Evolutionary conservation across 1,140 invertebrate genomes (phyloP), one percentile per base, ranked within the genome.

Genomic region (Drosophila mayri): DNA sequence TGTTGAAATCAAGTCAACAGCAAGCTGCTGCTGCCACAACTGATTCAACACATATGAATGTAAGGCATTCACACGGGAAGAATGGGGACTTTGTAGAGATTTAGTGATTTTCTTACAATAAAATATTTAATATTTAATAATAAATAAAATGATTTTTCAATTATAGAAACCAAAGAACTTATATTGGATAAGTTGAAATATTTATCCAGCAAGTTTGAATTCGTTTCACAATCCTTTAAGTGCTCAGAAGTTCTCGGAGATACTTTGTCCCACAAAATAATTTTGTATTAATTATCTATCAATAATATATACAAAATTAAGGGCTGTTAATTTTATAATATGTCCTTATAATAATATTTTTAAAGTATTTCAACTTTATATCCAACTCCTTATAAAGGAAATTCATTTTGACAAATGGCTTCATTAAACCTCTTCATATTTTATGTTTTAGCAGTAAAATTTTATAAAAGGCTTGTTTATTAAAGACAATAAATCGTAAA

Each of bases 1-100:
- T 78, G 81, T 85, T 47, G 52, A 81, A 80, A 63, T 65, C 73
- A 74, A 77, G 22, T 76, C 66, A 63, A 60, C 77, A 65, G 46
- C 60, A 28, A 49, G 64, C 25, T 50, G 47, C n/a, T 50, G n/a
- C 28, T 50, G n/a, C 20, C 22, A 46, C 20, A 16, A 25, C 18
- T 37, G 20, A 32, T 37, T 11, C 50, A 37, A 54, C 52, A 59
- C 59, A 54, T 38, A 66, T 18, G 20, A 18, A 43, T 41, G 44
- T 43, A 6, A 30, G 16, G 10, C 35, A 25, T 37, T 12, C 32
- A 40, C 41, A 64, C 25, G 28, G 10, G 37, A 28, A 25, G 22
- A 58, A 25, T 18, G 12, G 28, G 16, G 6, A 22, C 7, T 52
- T 16, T 20, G 18, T 5, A 37, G 32, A 37, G 8, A 11, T 35